Base-by-base conservation (phyloP, 92 coral and sea anemone genomes). In the Plumapathes pennacea region DNA sequence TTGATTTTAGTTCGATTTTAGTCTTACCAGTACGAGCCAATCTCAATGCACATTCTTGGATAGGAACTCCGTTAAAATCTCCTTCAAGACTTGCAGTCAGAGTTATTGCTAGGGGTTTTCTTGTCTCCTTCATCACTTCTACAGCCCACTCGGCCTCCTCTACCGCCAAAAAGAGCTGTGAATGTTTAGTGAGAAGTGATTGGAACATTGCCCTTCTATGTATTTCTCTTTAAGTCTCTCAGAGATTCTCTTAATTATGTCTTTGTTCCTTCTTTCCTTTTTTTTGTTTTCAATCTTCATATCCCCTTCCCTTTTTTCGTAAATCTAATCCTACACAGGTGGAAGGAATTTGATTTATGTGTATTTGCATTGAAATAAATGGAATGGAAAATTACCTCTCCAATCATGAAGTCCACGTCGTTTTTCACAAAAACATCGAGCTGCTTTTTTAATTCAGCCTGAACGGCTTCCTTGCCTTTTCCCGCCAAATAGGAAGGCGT, bases 401-500 rank as follows among this genome's bases (percentile, higher is more conserved):
- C 89, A 4, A 82, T 72, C 43, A 82, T 39, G 32, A 82, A 82
- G 51, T 82, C 89, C 59, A 72, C 83, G 34, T 76, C 58, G 49
- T 82, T 82, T 53, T 76, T 73, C 21, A 82, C 62, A 62, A 82
- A 82, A 53, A 82, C 89, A 38, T 82, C 71, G 12, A 72, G 36
- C 54, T 82, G 89, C 34, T 61, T 60, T 57, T 67, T 56, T 59
- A 61, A 82, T 52, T 82, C 71, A 12, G 57, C 78, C 53, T 76
- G 73, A 22, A 75, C 72, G 5, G 34, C 46, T 13, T 75, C 83
- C 34, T 82, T 82, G 27, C 64, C 50, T 40, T 60, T 62, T 0
- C 72, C 84, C 23, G 30, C 41, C 38, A 82, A 65, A 60, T 75
- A 82, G 0, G 88, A 60, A 6, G 89, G 89, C 2, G 64, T 44